Percentiles rank a stretch among this genome's conserved stretches.
Evolutionary conservation across 2,888 invertebrate species (phyloP).

Genomic region (Euphydryas editha): DNA sequence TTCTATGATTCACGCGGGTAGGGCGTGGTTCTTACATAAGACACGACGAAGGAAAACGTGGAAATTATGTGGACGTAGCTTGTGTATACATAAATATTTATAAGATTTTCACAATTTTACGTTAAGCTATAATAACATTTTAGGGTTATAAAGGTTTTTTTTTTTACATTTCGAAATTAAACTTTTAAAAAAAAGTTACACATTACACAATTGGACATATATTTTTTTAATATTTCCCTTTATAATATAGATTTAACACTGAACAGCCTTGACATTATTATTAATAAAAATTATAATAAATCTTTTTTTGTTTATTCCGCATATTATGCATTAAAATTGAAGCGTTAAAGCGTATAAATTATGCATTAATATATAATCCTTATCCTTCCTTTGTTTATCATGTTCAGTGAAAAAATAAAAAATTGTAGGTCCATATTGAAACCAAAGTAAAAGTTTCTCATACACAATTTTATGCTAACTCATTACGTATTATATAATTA

Average conservation of each 20-base stretch:
- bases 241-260: too few relatives aligned
- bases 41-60: conserved; percentile 15
- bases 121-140: background rate
- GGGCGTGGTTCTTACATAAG: conserved; percentile 30
- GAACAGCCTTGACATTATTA: too few relatives aligned
- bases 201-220: too few relatives aligned
- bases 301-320: too few relatives aligned
- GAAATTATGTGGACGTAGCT: conserved; percentile 15
- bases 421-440: background rate
- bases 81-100: background rate
- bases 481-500: background rate
- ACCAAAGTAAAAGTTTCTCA: background rate
- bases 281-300: too few relatives aligned
- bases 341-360: background rate
- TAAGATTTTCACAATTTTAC: background rate
- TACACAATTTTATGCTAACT: background rate
- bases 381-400: background rate
- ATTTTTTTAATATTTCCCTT: background rate
- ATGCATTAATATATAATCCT: background rate
- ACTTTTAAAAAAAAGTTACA: too few relatives aligned
- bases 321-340: background rate
- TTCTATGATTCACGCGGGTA: conserved; percentile 24
- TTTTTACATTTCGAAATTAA: too few relatives aligned
- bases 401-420: background rate
- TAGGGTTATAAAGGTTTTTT: too few relatives aligned